Conservation (phyloP, 2,888 invertebrate species). For the Standfussiana lucernea region DNA sequence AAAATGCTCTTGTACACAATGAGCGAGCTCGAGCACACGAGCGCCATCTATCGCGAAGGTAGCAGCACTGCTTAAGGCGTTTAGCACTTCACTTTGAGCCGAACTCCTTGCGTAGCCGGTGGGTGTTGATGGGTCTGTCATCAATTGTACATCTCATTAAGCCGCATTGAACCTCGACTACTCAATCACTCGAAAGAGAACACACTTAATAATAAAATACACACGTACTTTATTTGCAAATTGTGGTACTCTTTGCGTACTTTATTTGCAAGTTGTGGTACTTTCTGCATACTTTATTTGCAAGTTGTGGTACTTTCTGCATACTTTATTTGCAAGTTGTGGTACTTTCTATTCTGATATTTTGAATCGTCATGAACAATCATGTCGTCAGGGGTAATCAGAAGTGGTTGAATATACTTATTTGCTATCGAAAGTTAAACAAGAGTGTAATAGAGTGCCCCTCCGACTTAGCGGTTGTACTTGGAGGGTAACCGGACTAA, state of each 20-base stretch:
- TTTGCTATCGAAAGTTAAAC: conserved; percentile 16
- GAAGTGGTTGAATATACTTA: conserved; percentile 1
- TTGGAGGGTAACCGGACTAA: conserved; percentile 8
- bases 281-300: too few species aligned
- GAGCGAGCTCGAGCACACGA: conserved; percentile 63
- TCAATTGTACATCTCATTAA: conserved; percentile 55
- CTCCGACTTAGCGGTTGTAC: conserved; percentile 40
- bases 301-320: background rate
- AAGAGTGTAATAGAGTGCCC: conserved; percentile 3
- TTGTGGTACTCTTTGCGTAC: too few species aligned
- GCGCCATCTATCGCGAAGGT: conserved; percentile 61
- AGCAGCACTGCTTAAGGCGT: conserved; percentile 59
- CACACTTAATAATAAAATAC: background rate
- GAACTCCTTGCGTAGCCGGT: conserved; percentile 49
- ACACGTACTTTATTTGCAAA: conserved; percentile 5
- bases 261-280: background rate
- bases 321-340: background rate
- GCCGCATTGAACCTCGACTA: conserved; percentile 47
- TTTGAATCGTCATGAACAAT: background rate
- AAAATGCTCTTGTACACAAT: conserved; percentile 46
- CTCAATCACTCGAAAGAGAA: background rate
- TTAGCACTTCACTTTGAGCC: conserved; percentile 35
- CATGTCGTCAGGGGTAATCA: background rate
- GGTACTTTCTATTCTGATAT: background rate
- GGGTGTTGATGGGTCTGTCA: conserved; percentile 59